Base-by-base conservation (phyloP, 2,797 vertebrate species). In the Scleropages formosus region DNA sequence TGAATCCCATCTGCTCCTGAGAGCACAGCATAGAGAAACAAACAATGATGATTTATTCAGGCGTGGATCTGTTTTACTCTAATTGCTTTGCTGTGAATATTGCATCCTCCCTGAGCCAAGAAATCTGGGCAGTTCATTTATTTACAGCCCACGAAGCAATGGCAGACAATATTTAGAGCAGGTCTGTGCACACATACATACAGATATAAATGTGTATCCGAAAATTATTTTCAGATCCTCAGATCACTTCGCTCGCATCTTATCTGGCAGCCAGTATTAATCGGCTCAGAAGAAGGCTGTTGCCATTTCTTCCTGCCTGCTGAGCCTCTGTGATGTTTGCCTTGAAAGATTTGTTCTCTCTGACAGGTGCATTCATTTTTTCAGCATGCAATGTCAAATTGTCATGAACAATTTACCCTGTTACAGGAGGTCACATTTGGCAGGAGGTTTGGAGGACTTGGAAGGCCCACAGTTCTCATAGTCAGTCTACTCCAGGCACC, bases 1-100 rank as follows among this genome's bases (percentile, higher is more conserved):
- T 39, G 20, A 47, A 49, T 75, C 64, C 74, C 64, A 75, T 75
- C 74, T 75, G 74, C 75, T 75, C 39, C 65, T n/a, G 20, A 60
- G 27, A 58, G 39, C 27, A 67, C 10, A 68, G 74, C 74, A 75
- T 60, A 68, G 56, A 60, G 74, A 68, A 68, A 22, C 65, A 75
- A 75, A 75, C 74, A 47, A 44, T 73, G 63, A 47, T 60, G 27
- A 75, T 68, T 59, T 69, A 60, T 60, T 75, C 31, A 67, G 31
- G 59, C 26, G 58, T n/a, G 51, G n/a, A 67, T 75, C 46, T 67
- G 20, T 47, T 51, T 69, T 60, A 6, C 1, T 27, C 51, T 59
- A 15, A 72, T 58, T 47, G 39, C 44, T n/a, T 58, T 56, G 39
- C 49, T 26, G 53, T 68, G 74, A 59, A 67, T 75, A 60, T 68